Base-by-base conservation (phyloP, 1,140 invertebrate genomes). In the Notospermus geniculatus region DNA sequence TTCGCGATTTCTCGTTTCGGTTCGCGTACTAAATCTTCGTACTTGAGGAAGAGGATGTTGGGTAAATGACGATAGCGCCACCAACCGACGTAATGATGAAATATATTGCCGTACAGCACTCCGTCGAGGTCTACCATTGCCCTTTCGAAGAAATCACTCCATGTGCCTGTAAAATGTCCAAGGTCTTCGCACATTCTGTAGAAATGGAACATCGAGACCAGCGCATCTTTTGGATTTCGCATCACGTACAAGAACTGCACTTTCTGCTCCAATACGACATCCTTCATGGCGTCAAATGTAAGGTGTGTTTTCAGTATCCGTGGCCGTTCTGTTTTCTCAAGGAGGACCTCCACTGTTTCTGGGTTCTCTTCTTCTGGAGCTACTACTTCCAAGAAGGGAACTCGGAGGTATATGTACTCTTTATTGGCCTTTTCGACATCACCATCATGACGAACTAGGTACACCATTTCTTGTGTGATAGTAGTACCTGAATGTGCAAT, bases 171-270 rank as follows among this genome's bases (percentile, higher is more conserved):
- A 1, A 39, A 45, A 15, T 22, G 28, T 25, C 30, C 19, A 30
- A 50, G 23, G 2, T 22, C 9, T 2, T 5, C 32, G 23, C 57
- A 43, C 13, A 36, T 43, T 15, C 50, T 64, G 1, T 54, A 32
- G 32, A 66, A 64, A 46, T 68, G 54, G 57, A 64, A 74, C 28
- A 60, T 56, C 0, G 72, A 74, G 43, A 74, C 70, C 0, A 57
- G 63, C 0, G 65, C 56, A 60, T 74, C 72, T 63, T 72, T 72
- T 0, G 69, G 65, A 41, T 74, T 70, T n/a, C 72, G 58, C 15
- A 62, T 57, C 5, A 71, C 29, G 39, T 66, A 64, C 19, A 74
- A 53, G 2, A 72, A 57, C 50, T 68, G 67, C 17, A 28, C 39
- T 25, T 62, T 60, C 52, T 67, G 67, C 9, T 66, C 60, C 13